These are phyloP conservation scores for Remorina albescens DNA, from an alignment of 2,797 vertebrate genomes.

Conservation along the genomic window DNA sequence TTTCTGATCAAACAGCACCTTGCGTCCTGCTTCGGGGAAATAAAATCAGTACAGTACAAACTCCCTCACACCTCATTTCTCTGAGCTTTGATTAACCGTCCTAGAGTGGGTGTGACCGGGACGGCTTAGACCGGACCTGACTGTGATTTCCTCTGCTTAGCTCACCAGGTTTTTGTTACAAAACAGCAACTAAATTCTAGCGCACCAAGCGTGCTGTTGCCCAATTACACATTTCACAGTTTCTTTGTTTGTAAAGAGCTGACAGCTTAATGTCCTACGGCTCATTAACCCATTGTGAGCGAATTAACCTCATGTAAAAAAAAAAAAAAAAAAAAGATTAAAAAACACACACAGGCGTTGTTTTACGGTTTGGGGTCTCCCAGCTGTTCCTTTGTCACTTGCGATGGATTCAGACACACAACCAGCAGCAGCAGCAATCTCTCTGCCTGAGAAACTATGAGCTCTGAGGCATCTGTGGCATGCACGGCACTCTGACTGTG, in stretches of 20 bases:
- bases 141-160: constrained; percentile 41
- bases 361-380: constrained; percentile 23
- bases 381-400: constrained; percentile 44
- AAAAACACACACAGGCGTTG: constrained; percentile 29
- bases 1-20: background rate
- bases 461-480: constrained; percentile 50
- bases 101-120: constrained; percentile 58
- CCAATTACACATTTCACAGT: constrained; percentile 1
- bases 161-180: constrained; percentile 55
- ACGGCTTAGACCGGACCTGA: constrained; percentile 31
- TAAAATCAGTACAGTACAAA: background rate
- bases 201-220: constrained; percentile 15
- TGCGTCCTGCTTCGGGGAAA: background rate
- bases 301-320: constrained; percentile 12
- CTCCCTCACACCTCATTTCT: background rate
- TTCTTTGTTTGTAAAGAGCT: background rate
- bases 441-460: constrained; percentile 16
- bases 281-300: background rate
- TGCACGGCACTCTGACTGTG: constrained; percentile 17
- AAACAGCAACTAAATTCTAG: constrained; percentile 41
- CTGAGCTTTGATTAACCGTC: constrained; percentile 9
- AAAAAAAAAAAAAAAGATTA: no score
- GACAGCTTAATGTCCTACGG: background rate
- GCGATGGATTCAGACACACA: constrained; percentile 20
- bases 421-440: constrained; percentile 1